Percentiles rank a stretch among this genome's conserved stretches.
phyloP scores from a whole-genome alignment of 2,113 vertebrate species.

The Zosterops hypoxanthus region DNA sequence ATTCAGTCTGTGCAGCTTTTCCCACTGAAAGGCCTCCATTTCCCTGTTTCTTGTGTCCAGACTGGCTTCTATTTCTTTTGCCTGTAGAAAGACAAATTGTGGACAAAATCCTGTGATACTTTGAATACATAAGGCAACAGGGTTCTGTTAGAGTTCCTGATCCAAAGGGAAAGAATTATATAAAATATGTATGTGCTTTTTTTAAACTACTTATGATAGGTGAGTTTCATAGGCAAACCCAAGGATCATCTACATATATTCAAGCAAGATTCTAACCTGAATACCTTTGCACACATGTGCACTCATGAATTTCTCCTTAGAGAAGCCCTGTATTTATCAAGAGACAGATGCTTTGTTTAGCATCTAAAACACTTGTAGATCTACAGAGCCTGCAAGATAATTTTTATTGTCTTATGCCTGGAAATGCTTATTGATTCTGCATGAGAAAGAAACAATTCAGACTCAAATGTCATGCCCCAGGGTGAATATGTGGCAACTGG shows the following conservation, averaged over 20 bases:
- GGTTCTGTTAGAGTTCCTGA: not conserved
- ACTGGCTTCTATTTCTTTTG: slow-evolving; percentile 73
- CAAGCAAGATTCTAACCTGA: not conserved
- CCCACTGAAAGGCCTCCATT: slow-evolving; percentile 85
- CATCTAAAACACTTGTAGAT: not conserved
- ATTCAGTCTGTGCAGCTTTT: slow-evolving; percentile 89
- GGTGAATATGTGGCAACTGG: slow-evolving; percentile 55
- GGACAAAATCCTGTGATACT: not conserved
- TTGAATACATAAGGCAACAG: not conserved
- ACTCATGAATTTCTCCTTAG: not conserved
- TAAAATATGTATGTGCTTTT: not conserved
- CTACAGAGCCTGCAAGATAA: not conserved
- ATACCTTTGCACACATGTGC: not conserved
- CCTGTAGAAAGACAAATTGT: slow-evolving; percentile 69
- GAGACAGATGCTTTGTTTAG: not conserved
- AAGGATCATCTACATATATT: not conserved
- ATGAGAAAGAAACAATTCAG: slow-evolving; percentile 58
- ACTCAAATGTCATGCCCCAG: slow-evolving; percentile 41
- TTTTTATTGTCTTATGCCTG: slow-evolving; percentile 46
- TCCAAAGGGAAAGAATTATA: not conserved
- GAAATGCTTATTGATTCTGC: slow-evolving; percentile 46
- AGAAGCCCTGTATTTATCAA: not conserved
- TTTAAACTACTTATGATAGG: not conserved
- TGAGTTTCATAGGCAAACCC: not conserved
- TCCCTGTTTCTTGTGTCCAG: slow-evolving; percentile 74